These are phyloP conservation scores for Pterois miles DNA, from an alignment of 2,797 vertebrate genomes.

Conservation along the genomic window DNA sequence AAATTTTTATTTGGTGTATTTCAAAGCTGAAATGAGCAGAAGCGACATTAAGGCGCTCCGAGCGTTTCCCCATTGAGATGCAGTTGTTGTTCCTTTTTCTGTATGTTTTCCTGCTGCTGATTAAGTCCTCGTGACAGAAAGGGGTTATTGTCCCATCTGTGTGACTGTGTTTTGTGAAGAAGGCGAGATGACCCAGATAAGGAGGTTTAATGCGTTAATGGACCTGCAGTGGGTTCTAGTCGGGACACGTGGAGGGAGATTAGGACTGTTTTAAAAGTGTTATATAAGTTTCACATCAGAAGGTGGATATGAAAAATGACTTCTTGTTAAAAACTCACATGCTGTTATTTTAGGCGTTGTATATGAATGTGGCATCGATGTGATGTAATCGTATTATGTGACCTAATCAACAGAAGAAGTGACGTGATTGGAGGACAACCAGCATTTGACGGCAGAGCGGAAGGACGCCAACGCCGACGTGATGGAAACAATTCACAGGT, in stretches of 20 bases:
- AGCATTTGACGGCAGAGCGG: slow-evolving; percentile 84
- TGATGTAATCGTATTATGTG: slow-evolving; percentile 11
- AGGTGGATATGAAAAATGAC: not conserved
- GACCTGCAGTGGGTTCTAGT: slow-evolving; percentile 52
- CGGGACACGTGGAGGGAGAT: slow-evolving; percentile 43
- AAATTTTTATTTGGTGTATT: slow-evolving; percentile 10
- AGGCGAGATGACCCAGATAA: slow-evolving; percentile 75
- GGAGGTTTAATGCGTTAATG: slow-evolving; percentile 74
- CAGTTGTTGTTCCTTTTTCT: slow-evolving; percentile 40
- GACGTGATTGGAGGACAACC: slow-evolving; percentile 82
- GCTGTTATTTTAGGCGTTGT: not conserved
- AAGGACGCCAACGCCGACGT: slow-evolving; percentile 65
- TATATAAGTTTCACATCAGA: slow-evolving; percentile 33
- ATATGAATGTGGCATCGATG: not conserved
- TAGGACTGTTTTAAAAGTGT: slow-evolving; percentile 42
- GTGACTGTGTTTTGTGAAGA: slow-evolving; percentile 58
- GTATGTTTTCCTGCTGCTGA: slow-evolving; percentile 56
- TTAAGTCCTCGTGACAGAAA: slow-evolving; percentile 79
- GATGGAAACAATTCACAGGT: slow-evolving; percentile 89
- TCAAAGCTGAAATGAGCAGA: slow-evolving; percentile 17
- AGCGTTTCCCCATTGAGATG: slow-evolving; percentile 40
- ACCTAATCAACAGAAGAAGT: slow-evolving; percentile 76
- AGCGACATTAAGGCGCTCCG: slow-evolving; percentile 31
- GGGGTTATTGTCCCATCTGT: slow-evolving; percentile 71
- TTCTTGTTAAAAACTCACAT: not conserved